Conservation (phyloP, 1,140 invertebrate species). For the Drosophila nebulosa region DNA sequence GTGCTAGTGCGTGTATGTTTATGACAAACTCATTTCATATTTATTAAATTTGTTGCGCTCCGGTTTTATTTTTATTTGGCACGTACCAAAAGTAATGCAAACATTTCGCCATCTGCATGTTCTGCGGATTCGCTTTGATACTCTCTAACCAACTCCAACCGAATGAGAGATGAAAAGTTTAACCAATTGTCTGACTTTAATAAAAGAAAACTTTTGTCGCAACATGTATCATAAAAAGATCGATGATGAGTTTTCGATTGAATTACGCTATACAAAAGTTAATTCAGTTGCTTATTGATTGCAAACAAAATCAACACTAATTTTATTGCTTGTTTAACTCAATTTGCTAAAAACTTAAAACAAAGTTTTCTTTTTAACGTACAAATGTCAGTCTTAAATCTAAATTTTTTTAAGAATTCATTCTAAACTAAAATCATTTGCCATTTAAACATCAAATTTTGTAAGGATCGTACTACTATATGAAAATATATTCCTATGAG, state of each 20-base stretch:
- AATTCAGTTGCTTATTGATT: no score
- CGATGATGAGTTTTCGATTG: neutral
- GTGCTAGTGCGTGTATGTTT: conserved; percentile 40
- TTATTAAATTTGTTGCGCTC: conserved; percentile 71
- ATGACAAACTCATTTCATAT: conserved; percentile 74
- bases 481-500: no score
- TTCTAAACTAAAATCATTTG: no score
- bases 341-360: no score
- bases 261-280: neutral
- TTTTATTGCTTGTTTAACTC: no score
- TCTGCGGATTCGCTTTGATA: conserved; percentile 25
- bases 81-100: conserved; percentile 62
- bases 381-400: no score
- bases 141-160: neutral
- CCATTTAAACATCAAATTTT: no score
- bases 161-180: neutral
- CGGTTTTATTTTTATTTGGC: conserved; percentile 72
- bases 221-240: neutral
- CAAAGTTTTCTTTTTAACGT: no score
- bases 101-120: conserved; percentile 29
- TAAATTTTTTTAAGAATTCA: no score
- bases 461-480: no score
- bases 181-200: neutral
- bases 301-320: no score
- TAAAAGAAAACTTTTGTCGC: neutral